Conservation (phyloP, 64 coral and sea anemone species). For the Hydrozoanthus tunicans region DNA sequence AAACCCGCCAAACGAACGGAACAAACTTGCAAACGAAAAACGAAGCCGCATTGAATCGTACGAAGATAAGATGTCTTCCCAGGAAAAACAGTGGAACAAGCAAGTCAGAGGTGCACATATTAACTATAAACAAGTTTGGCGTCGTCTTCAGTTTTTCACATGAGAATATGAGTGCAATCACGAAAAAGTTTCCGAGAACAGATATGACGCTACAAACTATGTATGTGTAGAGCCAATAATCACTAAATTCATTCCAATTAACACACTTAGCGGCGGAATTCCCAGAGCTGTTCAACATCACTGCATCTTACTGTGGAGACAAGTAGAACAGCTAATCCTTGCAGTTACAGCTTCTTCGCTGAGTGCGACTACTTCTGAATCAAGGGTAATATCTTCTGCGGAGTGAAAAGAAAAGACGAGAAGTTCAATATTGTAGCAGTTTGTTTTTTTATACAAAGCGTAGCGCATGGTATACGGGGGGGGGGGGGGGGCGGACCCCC, state of each 20-base stretch:
- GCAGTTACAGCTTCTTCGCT: background rate
- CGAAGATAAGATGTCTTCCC: slow-evolving; percentile 31
- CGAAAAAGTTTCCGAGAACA: background rate
- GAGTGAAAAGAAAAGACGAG: background rate
- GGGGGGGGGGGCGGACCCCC: too few species aligned
- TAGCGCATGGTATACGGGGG: too few species aligned
- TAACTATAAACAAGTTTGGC: slow-evolving; percentile 27
- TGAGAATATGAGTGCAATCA: slow-evolving; percentile 24
- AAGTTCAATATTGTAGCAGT: background rate
- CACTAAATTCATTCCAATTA: slow-evolving; percentile 17
- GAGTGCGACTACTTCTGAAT: background rate
- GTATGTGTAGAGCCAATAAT: slow-evolving; percentile 32
- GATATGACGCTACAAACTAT: slow-evolving; percentile 19
- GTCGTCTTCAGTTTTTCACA: slow-evolving; percentile 9
- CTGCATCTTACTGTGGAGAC: background rate
- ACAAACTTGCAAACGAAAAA: slow-evolving; percentile 47
- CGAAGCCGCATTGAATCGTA: background rate
- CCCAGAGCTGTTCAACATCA: background rate
- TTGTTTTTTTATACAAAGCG: background rate
- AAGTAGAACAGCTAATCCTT: background rate
- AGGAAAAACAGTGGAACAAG: slow-evolving; percentile 33
- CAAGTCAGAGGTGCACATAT: slow-evolving; percentile 31
- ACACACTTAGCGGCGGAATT: background rate
- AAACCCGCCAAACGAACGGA: slow-evolving; percentile 6
- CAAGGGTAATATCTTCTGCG: background rate